phyloP scores from a whole-genome alignment of 2,113 vertebrate genomes.

The Bucco capensis region DNA sequence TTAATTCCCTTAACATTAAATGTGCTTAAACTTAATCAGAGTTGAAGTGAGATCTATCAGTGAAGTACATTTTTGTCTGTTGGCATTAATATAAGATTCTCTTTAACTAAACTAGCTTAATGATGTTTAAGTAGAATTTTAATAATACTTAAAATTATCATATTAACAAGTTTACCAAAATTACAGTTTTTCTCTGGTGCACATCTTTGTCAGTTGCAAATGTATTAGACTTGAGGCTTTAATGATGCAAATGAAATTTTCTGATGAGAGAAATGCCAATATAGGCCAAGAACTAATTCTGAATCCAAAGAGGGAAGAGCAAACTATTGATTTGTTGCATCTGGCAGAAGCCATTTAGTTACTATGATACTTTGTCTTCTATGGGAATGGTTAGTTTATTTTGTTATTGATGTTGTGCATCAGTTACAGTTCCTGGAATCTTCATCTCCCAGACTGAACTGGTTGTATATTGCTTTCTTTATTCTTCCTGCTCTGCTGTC shows the following conservation, averaged over 20 bases:
- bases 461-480: neutral
- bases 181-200: neutral
- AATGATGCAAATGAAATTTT: slow-evolving; percentile 44
- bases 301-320: neutral
- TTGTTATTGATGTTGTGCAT: neutral
- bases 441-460: neutral
- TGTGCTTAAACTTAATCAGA: neutral
- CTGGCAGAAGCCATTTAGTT: neutral
- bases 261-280: slow-evolving; percentile 1
- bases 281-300: slow-evolving; percentile 18
- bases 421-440: neutral
- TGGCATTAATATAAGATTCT: neutral
- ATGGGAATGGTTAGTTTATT: neutral
- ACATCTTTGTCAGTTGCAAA: slow-evolving; percentile 6
- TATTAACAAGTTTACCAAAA: neutral
- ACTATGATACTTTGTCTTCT: neutral
- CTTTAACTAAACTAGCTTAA: neutral
- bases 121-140: slow-evolving; percentile 5
- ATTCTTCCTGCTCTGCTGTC: neutral
- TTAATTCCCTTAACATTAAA: neutral
- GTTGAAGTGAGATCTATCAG: neutral
- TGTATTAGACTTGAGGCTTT: slow-evolving; percentile 8
- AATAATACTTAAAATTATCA: neutral
- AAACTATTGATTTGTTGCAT: slow-evolving; percentile 1
- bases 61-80: neutral